Evolutionary conservation across 2,797 vertebrate genomes (phyloP), one percentile per base, ranked within the genome.

Genomic region (Acridotheres tristis): DNA sequence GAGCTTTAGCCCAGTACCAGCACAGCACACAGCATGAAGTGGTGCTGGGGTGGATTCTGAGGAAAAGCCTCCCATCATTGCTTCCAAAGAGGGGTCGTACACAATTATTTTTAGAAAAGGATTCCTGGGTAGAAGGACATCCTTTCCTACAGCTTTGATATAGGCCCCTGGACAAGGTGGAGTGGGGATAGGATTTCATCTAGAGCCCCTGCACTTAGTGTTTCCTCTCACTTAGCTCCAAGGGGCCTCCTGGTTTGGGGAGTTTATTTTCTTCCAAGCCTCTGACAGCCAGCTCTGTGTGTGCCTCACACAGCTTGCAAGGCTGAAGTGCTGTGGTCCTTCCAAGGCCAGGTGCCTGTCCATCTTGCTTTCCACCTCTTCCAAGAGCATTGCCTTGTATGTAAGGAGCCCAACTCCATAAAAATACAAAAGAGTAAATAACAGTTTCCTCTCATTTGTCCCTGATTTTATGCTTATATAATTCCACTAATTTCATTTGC

Each of bases 401-500:
- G 50, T 50, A 85, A 71, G 67, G 50, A 94, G 27, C 30, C 48
- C 7, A 68, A 54, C 45, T 77, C 74, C 68, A 72, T 42, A 80
- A 71, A 94, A 88, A 81, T 50, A 53, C 55, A 71, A 67, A 78
- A 86, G 15, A 93, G 59, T 30, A 85, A 93, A 75, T 22, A 69
- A 61, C 80, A 77, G 50, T 93, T 94, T 83, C 50, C 89, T 95
- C 79, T 92, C 57, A 23, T 94, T 96, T 95, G 54, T 48, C 72
- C 68, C 75, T 92, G 78, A 61, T 72, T 91, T 85, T 92, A 45
- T 38, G 69, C 32, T 72, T 77, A 72, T 42, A 34, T 85, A 85
- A 95, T 92, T 91, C 69, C 47, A 58, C 61, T 94, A 90, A 94
- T 96, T 93, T 87, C 38, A 62, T 96, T 96, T 88, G 75, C 78